Base-by-base conservation (phyloP, 2,888 invertebrate genomes). In the Odontocerum albicorne region DNA sequence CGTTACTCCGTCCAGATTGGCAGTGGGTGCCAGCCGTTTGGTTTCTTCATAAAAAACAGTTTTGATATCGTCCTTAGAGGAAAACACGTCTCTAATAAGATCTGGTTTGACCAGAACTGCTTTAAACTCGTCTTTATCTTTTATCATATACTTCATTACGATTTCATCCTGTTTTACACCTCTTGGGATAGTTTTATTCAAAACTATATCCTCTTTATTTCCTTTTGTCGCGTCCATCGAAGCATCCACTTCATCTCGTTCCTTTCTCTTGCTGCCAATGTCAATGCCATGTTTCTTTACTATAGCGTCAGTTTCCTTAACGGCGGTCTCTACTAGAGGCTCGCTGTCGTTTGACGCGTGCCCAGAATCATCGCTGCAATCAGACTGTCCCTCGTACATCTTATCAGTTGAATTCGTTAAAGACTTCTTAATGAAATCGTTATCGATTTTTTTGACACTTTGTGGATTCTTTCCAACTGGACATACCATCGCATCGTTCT, bases 361-460 rank as follows among this genome's bases (percentile, higher is more conserved):
- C 57, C 90, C 90, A 52, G 89, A 89, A 73, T 90, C 90, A 65
- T 90, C 89, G 54, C 88, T 87, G 65, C 88, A 87, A 65, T 86
- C 86, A 4, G 86, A 86, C 62, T 79, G 80, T 62, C 82, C 80
- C 69, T 82, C 80, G 56, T 79, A 79, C 68, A 75, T 73, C 68
- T 79, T 78, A 64, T 77, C 77, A 43, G 76, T 74, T 42, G 66
- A 40, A 8, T 49, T 55, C 8, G 39, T 31, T 21, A 40, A 42
- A 8, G 46, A 27, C 2, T 12, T 36, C 10, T 40, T 42, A n/a
- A 16, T 16, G 1, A 21, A 16, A 10, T n/a, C 33, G 2, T 13
- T 12, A 8, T 27, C 10, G 10, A 27, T 4, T 7, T 27, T 27
- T 10, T 27, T 27, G 4, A 7, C 27, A 27, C 10, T 17, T 10